Base-by-base conservation (phyloP, 2,888 invertebrate genomes). In the Scaptodrosophila latifasciaeformis region DNA sequence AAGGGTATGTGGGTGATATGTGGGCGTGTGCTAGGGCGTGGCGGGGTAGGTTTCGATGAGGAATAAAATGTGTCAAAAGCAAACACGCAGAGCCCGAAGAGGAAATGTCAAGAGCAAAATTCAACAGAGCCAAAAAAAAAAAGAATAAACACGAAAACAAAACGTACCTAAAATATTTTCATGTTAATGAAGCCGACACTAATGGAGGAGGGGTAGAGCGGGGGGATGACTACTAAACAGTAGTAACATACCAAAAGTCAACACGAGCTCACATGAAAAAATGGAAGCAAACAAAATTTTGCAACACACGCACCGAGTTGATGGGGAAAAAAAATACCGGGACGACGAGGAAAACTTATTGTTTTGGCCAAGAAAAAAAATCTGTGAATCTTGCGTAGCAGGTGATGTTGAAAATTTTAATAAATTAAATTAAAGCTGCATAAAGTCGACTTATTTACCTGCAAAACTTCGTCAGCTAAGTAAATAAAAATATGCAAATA, bases 391-490 rank as follows among this genome's bases (percentile, higher is more conserved):
- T 15, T 13, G 34, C 34, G 34, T 34, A 65, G 72, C 61, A 67
- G 65, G 51, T 59, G 61, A 51, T 55, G 59, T 54, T 53, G 45
- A 60, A 62, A 57, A 48, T 68, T 72, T 75, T 66, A 75, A 75
- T 75, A 74, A 78, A 74, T 74, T 74, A 74, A 78, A 68, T 75
- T 75, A 74, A 74, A 78, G 71, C 66, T 66, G 76, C 72, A 76
- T 70, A 67, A 74, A 70, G 67, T 74, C 70, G 70, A 60, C 61
- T 43, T 59, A 54, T 58, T 54, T 57, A 62, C 64, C 61, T 67
- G 40, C 49, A 40, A 47, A 43, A 35, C 54, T 31, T 27, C 31
- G 49, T 57, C 34, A 30, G 35, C 42, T 56, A 13, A 35, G 59
- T 58, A 57, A 62, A 72, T 65, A 62, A 69, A 48, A 62, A 50